These are phyloP conservation scores for Bettongia penicillata DNA, from an alignment of 2,113 vertebrate species.

Conservation along the genomic window DNA sequence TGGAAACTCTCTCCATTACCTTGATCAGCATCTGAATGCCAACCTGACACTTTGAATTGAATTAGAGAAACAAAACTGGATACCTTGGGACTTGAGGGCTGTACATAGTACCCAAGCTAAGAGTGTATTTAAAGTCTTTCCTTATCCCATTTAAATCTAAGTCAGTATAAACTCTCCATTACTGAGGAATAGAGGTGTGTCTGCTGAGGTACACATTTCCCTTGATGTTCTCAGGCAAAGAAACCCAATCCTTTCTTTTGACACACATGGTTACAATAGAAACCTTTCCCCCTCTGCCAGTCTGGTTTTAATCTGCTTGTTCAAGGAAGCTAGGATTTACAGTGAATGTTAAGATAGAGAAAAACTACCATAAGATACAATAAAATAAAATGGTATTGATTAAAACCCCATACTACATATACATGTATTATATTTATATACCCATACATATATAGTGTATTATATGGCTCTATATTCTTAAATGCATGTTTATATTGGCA, in stretches of 20 bases:
- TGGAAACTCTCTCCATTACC: slow-evolving; percentile 65
- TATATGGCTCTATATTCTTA: background rate
- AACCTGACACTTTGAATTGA: slow-evolving; percentile 78
- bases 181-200: slow-evolving; percentile 74
- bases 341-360: slow-evolving; percentile 64
- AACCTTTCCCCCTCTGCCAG: slow-evolving; percentile 63
- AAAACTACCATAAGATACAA: slow-evolving; percentile 70
- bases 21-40: slow-evolving; percentile 71
- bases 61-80: slow-evolving; percentile 80
- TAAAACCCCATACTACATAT: slow-evolving; percentile 68
- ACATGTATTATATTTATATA: background rate
- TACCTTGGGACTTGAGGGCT: slow-evolving; percentile 75
- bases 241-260: slow-evolving; percentile 77
- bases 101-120: slow-evolving; percentile 61
- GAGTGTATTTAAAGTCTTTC: slow-evolving; percentile 68
- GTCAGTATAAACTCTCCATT: slow-evolving; percentile 73
- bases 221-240: slow-evolving; percentile 76
- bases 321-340: slow-evolving; percentile 69
- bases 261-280: slow-evolving; percentile 82
- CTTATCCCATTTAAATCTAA: slow-evolving; percentile 80
- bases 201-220: slow-evolving; percentile 70
- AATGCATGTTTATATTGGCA: background rate
- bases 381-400: slow-evolving; percentile 74
- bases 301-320: slow-evolving; percentile 80
- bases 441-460: background rate